Evolutionary conservation across 1,140 invertebrate genomes (phyloP).

Genomic region (Pseudomyrmex flavicornis): DNA sequence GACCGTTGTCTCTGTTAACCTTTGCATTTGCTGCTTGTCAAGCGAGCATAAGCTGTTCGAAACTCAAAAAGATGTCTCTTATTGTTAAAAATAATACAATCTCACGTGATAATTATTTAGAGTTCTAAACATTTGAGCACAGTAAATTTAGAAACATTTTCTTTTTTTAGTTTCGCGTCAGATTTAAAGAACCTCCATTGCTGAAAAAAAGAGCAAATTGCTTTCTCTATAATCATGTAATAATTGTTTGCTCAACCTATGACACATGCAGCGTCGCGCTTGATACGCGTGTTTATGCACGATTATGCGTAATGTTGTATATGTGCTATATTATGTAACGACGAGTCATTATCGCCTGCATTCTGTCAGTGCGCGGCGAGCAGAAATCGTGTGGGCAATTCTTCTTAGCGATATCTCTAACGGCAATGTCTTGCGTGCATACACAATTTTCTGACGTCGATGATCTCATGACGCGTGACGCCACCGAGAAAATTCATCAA

Average conservation of each 20-base stretch:
- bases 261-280: background rate
- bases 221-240: background rate
- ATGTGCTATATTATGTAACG: constrained; percentile 66
- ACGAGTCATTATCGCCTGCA: constrained; percentile 61
- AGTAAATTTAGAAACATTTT: too few relatives aligned
- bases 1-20: constrained; percentile 38
- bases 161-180: background rate
- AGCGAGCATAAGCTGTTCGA: background rate
- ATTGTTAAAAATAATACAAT: too few relatives aligned
- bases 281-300: constrained; percentile 64
- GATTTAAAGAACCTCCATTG: background rate
- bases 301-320: constrained; percentile 39
- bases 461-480: constrained; percentile 40
- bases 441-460: constrained; percentile 27
- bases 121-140: too few relatives aligned
- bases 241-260: constrained; percentile 46
- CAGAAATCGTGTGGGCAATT: constrained; percentile 64
- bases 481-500: constrained; percentile 19
- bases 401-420: constrained; percentile 64
- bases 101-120: background rate
- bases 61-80: background rate
- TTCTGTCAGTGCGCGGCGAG: background rate
- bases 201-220: constrained; percentile 31
- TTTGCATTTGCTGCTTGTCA: constrained; percentile 4
- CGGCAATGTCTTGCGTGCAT: constrained; percentile 7